These are phyloP conservation scores for Aporrectodea caliginosa DNA, from an alignment of 1,140 invertebrate species.

Conservation along the genomic window DNA sequence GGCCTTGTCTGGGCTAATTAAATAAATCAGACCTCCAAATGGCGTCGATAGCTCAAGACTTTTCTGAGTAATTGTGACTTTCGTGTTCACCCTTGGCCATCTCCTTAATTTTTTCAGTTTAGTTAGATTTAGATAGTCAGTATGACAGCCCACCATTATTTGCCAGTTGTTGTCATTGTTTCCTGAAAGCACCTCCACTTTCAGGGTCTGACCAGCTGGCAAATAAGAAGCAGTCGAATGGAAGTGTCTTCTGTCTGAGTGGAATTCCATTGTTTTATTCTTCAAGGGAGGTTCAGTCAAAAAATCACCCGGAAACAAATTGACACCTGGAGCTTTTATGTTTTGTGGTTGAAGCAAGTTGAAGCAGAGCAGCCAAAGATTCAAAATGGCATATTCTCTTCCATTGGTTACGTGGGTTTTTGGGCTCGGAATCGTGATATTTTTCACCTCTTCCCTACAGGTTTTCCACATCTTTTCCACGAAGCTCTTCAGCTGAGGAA, in stretches of 20 bases:
- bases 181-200: neutral
- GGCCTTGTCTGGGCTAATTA: constrained; percentile 18
- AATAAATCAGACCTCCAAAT: constrained; percentile 28
- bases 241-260: constrained; percentile 3
- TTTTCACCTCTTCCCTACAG: neutral
- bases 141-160: neutral
- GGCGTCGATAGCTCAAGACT: constrained; percentile 7
- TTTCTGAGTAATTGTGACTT: neutral
- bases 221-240: constrained; percentile 9
- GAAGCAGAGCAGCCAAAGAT: neutral
- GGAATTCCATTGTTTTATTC: neutral
- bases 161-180: neutral
- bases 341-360: neutral
- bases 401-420: neutral
- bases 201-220: constrained; percentile 3
- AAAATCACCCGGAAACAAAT: constrained; percentile 24
- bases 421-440: neutral
- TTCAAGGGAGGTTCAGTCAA: neutral
- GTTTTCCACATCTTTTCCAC: neutral
- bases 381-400: neutral
- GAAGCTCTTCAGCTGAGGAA: neutral
- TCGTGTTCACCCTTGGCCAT: neutral
- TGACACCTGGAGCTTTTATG: constrained; percentile 11
- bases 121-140: neutral
- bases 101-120: neutral